Evolutionary conservation across 2,888 invertebrate genomes (phyloP).

Genomic region (Cosmopolites sordidus): DNA sequence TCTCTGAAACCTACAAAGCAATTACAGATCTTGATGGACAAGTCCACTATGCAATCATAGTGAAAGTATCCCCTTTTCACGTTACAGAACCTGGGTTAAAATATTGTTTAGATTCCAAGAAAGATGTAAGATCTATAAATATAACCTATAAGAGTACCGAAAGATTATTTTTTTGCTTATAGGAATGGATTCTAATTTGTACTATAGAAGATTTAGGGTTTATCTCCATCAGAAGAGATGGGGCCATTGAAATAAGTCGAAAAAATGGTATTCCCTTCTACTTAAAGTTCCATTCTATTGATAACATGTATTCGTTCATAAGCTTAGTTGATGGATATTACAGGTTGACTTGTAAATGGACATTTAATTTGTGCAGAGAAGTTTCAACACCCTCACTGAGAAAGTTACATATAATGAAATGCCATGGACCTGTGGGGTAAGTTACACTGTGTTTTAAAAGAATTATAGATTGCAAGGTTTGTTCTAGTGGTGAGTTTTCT

Average conservation of each 20-base stretch:
- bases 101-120: slow-evolving; percentile 58
- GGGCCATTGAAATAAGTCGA: slow-evolving; percentile 70
- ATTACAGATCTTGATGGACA: slow-evolving; percentile 66
- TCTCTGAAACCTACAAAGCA: slow-evolving; percentile 69
- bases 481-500: slow-evolving; percentile 72
- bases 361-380: slow-evolving; percentile 81
- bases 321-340: slow-evolving; percentile 84
- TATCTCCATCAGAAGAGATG: slow-evolving; percentile 68
- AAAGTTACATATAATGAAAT: slow-evolving; percentile 67
- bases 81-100: slow-evolving; percentile 63
- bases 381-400: slow-evolving; percentile 75
- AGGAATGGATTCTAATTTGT: slow-evolving; percentile 69
- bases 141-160: background rate
- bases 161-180: slow-evolving; percentile 30
- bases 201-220: slow-evolving; percentile 81
- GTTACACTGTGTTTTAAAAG: slow-evolving; percentile 33
- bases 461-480: no score
- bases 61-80: slow-evolving; percentile 63
- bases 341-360: slow-evolving; percentile 83
- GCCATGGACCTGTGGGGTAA: slow-evolving; percentile 89
- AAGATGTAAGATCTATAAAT: slow-evolving; percentile 53
- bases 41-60: slow-evolving; percentile 57
- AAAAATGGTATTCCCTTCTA: slow-evolving; percentile 74
- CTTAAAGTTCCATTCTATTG: slow-evolving; percentile 64
- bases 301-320: slow-evolving; percentile 71